Percentiles rank a stretch among this genome's conserved stretches.
phyloP scores from a whole-genome alignment of 2,113 vertebrate species.

The Siniperca chuatsi region DNA sequence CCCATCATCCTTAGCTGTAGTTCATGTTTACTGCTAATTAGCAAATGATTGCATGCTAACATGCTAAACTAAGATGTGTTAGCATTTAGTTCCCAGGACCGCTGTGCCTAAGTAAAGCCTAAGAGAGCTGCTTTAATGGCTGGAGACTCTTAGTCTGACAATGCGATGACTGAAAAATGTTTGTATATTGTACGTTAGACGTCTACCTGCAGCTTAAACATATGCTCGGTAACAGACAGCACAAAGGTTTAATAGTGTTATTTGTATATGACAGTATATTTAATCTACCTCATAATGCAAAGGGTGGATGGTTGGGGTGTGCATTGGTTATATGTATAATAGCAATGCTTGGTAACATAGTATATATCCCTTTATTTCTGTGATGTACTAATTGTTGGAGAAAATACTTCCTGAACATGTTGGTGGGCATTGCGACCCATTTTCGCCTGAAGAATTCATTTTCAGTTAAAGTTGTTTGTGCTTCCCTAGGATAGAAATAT shows the following conservation, averaged over 20 bases:
- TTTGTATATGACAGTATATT: neutral
- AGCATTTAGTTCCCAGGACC: too few relatives aligned
- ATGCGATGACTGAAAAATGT: neutral
- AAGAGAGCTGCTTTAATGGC: too few relatives aligned
- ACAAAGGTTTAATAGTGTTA: neutral
- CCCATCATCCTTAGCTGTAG: neutral
- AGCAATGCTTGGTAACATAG: too few relatives aligned
- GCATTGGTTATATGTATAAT: too few relatives aligned
- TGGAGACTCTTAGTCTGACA: too few relatives aligned
- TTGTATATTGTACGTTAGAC: neutral
- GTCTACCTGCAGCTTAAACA: neutral
- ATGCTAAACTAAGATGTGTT: too few relatives aligned
- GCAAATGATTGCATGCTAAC: too few relatives aligned
- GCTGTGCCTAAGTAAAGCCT: too few relatives aligned
- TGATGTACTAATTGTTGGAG: too few relatives aligned
- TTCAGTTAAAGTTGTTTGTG: neutral
- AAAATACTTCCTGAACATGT: neutral
- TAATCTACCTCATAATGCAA: neutral
- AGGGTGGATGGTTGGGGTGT: too few relatives aligned
- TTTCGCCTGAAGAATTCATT: neutral
- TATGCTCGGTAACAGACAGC: neutral
- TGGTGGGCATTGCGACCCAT: neutral
- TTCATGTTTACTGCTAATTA: neutral
- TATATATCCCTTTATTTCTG: too few relatives aligned
- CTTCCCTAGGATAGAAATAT: neutral